These are phyloP conservation scores for Camelus bactrianus DNA, from an alignment of 2,113 vertebrate genomes.

Conservation along the genomic window DNA sequence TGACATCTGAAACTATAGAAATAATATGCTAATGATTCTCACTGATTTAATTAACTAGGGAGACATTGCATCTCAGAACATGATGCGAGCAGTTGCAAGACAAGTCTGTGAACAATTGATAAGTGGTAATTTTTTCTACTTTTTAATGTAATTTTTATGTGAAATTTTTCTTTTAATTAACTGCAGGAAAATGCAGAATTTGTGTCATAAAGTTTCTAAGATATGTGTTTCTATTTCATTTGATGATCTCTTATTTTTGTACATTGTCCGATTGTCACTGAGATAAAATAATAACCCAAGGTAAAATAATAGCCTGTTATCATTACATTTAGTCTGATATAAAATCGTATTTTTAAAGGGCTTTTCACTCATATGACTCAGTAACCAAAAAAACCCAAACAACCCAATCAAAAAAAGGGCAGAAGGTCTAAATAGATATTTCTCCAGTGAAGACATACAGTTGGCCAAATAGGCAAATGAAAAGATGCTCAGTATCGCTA, in stretches of 20 bases:
- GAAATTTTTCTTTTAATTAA: neutral
- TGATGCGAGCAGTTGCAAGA: conserved; percentile 98
- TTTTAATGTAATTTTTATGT: conserved; percentile 26
- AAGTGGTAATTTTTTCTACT: conserved; percentile 88
- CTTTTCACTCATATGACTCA: neutral
- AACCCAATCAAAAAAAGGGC: too few relatives aligned
- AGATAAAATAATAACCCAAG: conserved; percentile 31
- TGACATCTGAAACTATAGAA: conserved; percentile 46
- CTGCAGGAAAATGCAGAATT: neutral
- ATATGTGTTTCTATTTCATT: conserved; percentile 32
- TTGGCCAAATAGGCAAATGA: too few relatives aligned
- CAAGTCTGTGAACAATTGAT: conserved; percentile 98
- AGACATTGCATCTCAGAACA: conserved; percentile 98
- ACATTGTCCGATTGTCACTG: neutral
- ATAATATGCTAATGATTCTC: conserved; percentile 66
- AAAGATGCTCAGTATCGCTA: too few relatives aligned
- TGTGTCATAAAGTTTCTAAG: neutral
- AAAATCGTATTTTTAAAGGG: conserved; percentile 1
- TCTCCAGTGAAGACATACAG: too few relatives aligned
- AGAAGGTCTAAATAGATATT: too few relatives aligned
- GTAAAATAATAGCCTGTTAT: neutral
- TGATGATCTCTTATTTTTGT: neutral
- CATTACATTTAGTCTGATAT: neutral
- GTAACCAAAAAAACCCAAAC: too few relatives aligned
- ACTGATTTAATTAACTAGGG: conserved; percentile 89